Base-by-base conservation (phyloP, 2,113 vertebrate genomes). In the Spheniscus mendiculus region DNA sequence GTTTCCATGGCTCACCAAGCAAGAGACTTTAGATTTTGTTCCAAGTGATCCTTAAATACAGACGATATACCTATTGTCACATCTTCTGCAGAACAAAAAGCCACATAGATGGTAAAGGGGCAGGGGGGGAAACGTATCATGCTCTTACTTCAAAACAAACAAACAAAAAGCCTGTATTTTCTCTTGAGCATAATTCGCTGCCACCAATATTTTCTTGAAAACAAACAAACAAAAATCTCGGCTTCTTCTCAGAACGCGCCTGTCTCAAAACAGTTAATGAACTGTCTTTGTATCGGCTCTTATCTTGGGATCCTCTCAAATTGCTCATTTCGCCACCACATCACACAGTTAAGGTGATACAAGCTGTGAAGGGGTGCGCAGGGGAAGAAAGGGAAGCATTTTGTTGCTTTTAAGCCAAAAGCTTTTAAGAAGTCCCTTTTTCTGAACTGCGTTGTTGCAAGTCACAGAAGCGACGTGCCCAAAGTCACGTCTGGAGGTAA, bases 321-420 rank as follows among this genome's bases (percentile, higher is more conserved):
- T 15, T 15, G 18, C 27, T 63, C 63, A 21, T 25, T 42, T 9
- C 11, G 18, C 25, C 42, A 44, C 44, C 56, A n/a, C 20, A 34
- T 8, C 44, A 38, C 62, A 7, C 19, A 21, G 16, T 8, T 6
- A 16, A 10, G 20, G 30, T 2, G 27, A 21, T 2, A 6, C 16
- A 32, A 40, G 36, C 29, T 29, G 30, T 1, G 0, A 52, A 42
- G 4, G 11, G 17, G 27, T 4, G 7, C 0, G 0, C 10, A 47
- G 30, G 40, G 42, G 25, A 20, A 65, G 8, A 32, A 27, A 26
- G 23, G 13, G 15, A 53, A 42, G 26, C 0, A 0, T 10, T 69
- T 21, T 26, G 17, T 5, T 22, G 27, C 23, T 79, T 73, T 50
- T n/a, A 50, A 56, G 17, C 17, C 32, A 26, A n/a, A 73, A 50